These are phyloP conservation scores for Melitaea athalia DNA, from an alignment of 2,888 invertebrate genomes.

Conservation along the genomic window DNA sequence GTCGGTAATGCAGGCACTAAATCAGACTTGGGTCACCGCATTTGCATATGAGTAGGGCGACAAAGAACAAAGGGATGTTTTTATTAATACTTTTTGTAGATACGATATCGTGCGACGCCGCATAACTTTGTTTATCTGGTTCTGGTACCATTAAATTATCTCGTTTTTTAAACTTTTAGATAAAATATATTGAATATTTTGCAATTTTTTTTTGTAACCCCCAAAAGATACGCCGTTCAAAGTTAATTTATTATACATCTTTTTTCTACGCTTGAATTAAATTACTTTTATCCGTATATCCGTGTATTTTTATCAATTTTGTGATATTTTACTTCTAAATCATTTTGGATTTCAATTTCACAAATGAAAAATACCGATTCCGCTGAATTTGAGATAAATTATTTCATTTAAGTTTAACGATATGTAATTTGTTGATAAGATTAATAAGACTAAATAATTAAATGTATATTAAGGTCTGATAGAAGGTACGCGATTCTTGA, in stretches of 20 bases:
- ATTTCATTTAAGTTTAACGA: no score
- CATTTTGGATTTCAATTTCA: no score
- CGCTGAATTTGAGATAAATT: no score
- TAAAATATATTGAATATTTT: slow-evolving; percentile 23
- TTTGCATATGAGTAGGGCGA: slow-evolving; percentile 77
- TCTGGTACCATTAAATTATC: slow-evolving; percentile 67
- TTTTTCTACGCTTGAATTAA: slow-evolving; percentile 5
- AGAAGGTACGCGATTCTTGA: no score
- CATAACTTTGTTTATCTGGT: slow-evolving; percentile 62
- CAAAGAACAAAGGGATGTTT: slow-evolving; percentile 72
- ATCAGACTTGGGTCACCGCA: slow-evolving; percentile 61
- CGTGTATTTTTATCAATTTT: slow-evolving; percentile 7
- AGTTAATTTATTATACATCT: slow-evolving; percentile 7
- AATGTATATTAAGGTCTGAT: no score
- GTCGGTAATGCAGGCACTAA: slow-evolving; percentile 69
- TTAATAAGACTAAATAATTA: no score
- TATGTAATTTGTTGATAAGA: no score
- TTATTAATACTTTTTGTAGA: slow-evolving; percentile 54
- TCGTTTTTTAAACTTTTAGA: slow-evolving; percentile 37
- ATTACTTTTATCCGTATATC: slow-evolving; percentile 3
- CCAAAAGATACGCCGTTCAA: slow-evolving; percentile 2
- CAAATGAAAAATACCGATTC: no score
- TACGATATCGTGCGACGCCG: slow-evolving; percentile 65
- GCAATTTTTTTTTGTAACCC: slow-evolving; percentile 12
- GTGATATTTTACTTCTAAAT: not conserved